Base-by-base conservation (phyloP, 2,888 invertebrate species). In the Synergus umbraculus region DNA sequence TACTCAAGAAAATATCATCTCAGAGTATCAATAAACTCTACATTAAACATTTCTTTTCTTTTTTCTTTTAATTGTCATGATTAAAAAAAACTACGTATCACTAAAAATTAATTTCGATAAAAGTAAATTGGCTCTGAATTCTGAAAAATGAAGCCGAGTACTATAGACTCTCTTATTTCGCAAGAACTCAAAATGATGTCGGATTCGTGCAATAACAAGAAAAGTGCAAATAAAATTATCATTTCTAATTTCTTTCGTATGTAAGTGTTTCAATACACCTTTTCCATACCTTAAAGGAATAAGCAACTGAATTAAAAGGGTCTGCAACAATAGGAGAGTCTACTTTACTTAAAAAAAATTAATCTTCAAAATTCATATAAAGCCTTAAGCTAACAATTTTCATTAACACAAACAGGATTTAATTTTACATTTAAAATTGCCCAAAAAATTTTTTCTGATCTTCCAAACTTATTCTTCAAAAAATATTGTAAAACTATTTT, bases 161-260 rank as follows among this genome's bases (percentile, higher is more conserved):
- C 54, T 49, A 18, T 73, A 54, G 73, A 73, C 54, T 73, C 49
- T 44, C 15, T 49, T 22, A 22, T 49, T 49, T n/a, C 1, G 15
- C 73, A 73, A 8, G 12, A 73, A 54, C 5, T 37, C 7, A 54
- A 58, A 58, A 54, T 18, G 49, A 54, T 54, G 54, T 37, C 4
- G 29, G 1, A 54, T 54, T 73, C 54, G 49, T 73, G 69, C 69
- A 69, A 73, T 4, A 73, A 69, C 12, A 49, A 69, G 3, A 69
- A 69, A 49, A 29, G 46, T 66, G 67, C 46, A 46, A 69, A 49
- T 0, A 54, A 54, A 54, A n/a, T 9, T 58, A 18, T 4, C 8
- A 2, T 8, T 58, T 58, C 9, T 29, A 29, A 63, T 29, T 5
- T 63, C 22, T 63, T 63, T 29, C 5, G 5, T 4, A 29, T 29